These are phyloP conservation scores for Drosophila niveifrons DNA, from an alignment of 2,888 invertebrate species.

Conservation along the genomic window DNA sequence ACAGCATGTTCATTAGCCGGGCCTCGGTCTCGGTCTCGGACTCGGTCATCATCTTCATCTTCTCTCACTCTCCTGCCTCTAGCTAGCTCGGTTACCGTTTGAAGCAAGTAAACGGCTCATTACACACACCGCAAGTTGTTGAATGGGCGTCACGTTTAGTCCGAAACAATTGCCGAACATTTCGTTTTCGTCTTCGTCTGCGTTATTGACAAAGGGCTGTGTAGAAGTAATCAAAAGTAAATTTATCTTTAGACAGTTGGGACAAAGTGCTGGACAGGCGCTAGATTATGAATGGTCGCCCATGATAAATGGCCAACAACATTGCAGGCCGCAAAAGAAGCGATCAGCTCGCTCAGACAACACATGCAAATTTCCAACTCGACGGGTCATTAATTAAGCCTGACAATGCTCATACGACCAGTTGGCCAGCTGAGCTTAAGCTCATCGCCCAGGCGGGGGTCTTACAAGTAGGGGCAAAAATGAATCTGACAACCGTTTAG, in stretches of 20 bases:
- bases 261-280: constrained; percentile 46
- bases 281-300: constrained; percentile 19
- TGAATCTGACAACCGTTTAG: constrained; percentile 28
- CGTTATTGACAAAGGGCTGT: constrained; percentile 62
- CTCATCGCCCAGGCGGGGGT: constrained; percentile 5
- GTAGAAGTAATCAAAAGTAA: constrained; percentile 64
- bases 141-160: constrained; percentile 58
- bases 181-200: constrained; percentile 14
- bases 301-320: constrained; percentile 66
- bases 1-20: constrained; percentile 61
- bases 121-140: constrained; percentile 66
- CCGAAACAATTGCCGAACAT: constrained; percentile 35
- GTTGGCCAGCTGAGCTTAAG: neutral
- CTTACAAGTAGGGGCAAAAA: neutral
- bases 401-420: constrained; percentile 50
- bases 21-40: neutral
- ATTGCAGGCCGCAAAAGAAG: constrained; percentile 49
- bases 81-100: neutral
- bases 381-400: constrained; percentile 71
- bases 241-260: constrained; percentile 60
- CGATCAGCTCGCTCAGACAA: constrained; percentile 51
- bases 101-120: constrained; percentile 68
- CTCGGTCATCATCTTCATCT: neutral
- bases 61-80: neutral
- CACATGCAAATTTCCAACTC: constrained; percentile 64